Evolutionary conservation across 2,888 invertebrate species (phyloP).

Genomic region (Cantharis rustica): DNA sequence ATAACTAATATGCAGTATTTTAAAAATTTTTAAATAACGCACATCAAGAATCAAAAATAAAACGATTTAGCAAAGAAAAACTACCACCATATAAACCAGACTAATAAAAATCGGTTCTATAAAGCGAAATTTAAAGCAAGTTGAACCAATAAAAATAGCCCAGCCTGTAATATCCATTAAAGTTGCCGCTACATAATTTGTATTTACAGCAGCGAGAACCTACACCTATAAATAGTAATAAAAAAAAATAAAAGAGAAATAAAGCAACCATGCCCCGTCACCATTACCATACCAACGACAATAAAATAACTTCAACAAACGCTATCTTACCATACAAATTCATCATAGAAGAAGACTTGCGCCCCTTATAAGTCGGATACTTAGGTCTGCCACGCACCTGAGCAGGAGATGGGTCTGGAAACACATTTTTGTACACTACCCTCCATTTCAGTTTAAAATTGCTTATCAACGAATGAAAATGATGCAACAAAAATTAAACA

Average conservation of each 20-base stretch:
- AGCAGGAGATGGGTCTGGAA: slow-evolving; percentile 82
- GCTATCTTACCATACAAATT: slow-evolving; percentile 91
- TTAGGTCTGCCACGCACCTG: slow-evolving; percentile 83
- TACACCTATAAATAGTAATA: background rate
- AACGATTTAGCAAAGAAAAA: background rate
- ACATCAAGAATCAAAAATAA: background rate
- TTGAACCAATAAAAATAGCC: background rate
- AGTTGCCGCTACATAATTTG: background rate
- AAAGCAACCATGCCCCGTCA: slow-evolving; percentile 34
- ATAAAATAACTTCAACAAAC: slow-evolving; percentile 21
- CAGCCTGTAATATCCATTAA: background rate
- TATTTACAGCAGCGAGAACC: background rate
- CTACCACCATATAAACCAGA: background rate
- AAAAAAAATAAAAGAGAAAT: slow-evolving; percentile 5
- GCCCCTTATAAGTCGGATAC: slow-evolving; percentile 82
- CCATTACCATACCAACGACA: slow-evolving; percentile 26
- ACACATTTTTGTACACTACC: slow-evolving; percentile 62
- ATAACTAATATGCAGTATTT: background rate
- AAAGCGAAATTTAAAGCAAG: background rate
- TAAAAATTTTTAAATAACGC: background rate
- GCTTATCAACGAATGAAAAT: slow-evolving; percentile 10
- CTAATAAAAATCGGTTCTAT: background rate
- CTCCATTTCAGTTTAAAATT: slow-evolving; percentile 48
- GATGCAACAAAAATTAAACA: background rate
- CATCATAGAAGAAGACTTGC: slow-evolving; percentile 95